Evolutionary conservation across 2,797 vertebrate species (phyloP).

Genomic region (Scomberomorus guttatus): DNA sequence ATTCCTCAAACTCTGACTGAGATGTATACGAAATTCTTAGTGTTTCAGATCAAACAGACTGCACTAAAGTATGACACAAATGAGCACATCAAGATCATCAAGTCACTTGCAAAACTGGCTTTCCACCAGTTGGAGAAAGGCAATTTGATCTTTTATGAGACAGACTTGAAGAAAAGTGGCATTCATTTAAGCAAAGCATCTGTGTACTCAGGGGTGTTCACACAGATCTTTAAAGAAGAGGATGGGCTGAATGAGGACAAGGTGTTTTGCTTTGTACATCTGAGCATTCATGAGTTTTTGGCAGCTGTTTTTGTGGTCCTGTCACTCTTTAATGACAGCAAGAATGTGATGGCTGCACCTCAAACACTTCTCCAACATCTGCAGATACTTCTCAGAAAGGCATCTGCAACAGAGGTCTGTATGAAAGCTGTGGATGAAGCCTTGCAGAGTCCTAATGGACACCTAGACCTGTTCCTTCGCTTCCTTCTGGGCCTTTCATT

Average conservation of each 20-base stretch:
- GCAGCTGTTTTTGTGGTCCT: slow-evolving; percentile 26
- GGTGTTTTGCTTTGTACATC: slow-evolving; percentile 39
- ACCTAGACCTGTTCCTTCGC: slow-evolving; percentile 41
- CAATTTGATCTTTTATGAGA: slow-evolving; percentile 35
- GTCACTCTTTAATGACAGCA: slow-evolving; percentile 9
- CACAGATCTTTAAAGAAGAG: slow-evolving; percentile 31
- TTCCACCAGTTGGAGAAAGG: slow-evolving; percentile 22
- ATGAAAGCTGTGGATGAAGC: slow-evolving; percentile 26
- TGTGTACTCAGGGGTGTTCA: slow-evolving; percentile 30
- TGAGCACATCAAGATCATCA: neutral
- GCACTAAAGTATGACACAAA: slow-evolving; percentile 8
- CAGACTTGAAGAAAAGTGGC: slow-evolving; percentile 23
- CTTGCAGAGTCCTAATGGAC: slow-evolving; percentile 27
- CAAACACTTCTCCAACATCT: slow-evolving; percentile 13
- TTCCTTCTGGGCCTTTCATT: slow-evolving; percentile 32
- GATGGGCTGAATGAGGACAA: slow-evolving; percentile 17
- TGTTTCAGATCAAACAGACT: slow-evolving; percentile 31
- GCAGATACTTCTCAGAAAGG: neutral
- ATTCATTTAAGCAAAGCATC: slow-evolving; percentile 4
- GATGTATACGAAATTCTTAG: slow-evolving; percentile 36
- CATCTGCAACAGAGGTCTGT: neutral
- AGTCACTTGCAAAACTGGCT: slow-evolving; percentile 29
- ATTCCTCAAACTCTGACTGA: slow-evolving; percentile 41
- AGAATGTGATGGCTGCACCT: slow-evolving; percentile 4
- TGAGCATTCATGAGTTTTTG: slow-evolving; percentile 44